Percentiles rank a stretch among this genome's conserved stretches.
phyloP scores from a whole-genome alignment of 2,888 invertebrate genomes.

The Thecocarcelia acutangulata region DNA sequence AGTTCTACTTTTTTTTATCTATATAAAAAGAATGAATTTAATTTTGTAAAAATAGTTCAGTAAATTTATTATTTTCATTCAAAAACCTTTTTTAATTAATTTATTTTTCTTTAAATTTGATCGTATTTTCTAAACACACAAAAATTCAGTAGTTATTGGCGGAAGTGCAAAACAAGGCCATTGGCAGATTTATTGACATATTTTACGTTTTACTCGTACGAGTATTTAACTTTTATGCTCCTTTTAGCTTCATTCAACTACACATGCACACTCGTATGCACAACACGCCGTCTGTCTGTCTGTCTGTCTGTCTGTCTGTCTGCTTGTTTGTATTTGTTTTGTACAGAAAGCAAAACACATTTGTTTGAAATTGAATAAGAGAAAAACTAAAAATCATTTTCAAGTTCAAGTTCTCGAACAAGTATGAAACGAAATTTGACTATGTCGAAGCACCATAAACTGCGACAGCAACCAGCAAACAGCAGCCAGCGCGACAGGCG shows the following conservation, averaged over 20 bases:
- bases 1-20: no score
- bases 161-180: conserved; percentile 79
- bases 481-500: conserved; percentile 28
- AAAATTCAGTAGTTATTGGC: conserved; percentile 70
- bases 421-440: conserved; percentile 33
- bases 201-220: conserved; percentile 71
- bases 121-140: conserved; percentile 14
- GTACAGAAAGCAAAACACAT: conserved; percentile 6
- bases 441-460: conserved; percentile 51
- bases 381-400: conserved; percentile 46
- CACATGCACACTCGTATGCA: neutral
- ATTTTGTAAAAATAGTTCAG: no score
- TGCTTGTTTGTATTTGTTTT: neutral
- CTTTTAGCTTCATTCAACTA: conserved; percentile 44
- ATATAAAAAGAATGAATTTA: no score
- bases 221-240: conserved; percentile 41
- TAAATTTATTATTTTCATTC: neutral
- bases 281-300: no score
- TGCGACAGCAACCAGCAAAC: conserved; percentile 56
- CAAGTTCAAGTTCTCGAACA: conserved; percentile 67
- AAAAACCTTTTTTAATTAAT: neutral
- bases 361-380: conserved; percentile 5
- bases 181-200: conserved; percentile 79
- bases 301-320: no score
- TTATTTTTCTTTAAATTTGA: neutral